Evolutionary conservation across 2,888 invertebrate genomes (phyloP).

Genomic region (Ectobius pallidus): DNA sequence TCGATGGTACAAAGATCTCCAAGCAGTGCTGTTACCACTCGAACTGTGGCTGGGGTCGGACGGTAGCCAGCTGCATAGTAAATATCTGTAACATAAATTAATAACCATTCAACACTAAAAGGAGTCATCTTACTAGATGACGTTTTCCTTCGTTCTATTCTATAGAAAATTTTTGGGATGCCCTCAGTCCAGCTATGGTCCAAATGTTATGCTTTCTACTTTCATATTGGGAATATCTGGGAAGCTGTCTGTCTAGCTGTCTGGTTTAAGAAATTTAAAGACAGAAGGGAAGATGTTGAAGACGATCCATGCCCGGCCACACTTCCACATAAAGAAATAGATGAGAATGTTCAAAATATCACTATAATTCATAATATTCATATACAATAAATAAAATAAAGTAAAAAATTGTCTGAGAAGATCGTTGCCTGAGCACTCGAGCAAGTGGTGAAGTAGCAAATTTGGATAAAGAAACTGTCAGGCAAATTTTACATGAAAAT

Average conservation of each 20-base stretch:
- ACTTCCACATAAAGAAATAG: background rate
- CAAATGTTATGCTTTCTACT: no score
- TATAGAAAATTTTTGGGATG: no score
- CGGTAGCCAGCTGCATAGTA: conserved; percentile 56
- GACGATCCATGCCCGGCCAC: background rate
- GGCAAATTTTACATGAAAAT: no score
- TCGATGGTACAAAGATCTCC: conserved; percentile 78
- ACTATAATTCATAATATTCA: no score
- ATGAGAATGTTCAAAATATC: no score
- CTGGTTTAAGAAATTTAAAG: conserved; percentile 14
- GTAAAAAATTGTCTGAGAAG: background rate
- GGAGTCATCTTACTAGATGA: background rate
- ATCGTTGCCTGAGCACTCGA: background rate
- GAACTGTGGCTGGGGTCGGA: conserved; percentile 68
- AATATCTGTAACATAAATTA: conserved; percentile 18
- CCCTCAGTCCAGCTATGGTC: no score
- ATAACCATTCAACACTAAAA: background rate
- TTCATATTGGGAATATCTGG: no score
- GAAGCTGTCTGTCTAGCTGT: no score
- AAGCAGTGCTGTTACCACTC: conserved; percentile 69
- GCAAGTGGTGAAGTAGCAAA: background rate
- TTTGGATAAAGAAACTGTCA: no score
- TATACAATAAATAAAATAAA: no score
- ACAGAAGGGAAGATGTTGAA: background rate
- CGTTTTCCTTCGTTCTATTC: no score